Evolutionary conservation across 2,888 invertebrate species (phyloP).

Genomic region (Electrophaes corylata): DNA sequence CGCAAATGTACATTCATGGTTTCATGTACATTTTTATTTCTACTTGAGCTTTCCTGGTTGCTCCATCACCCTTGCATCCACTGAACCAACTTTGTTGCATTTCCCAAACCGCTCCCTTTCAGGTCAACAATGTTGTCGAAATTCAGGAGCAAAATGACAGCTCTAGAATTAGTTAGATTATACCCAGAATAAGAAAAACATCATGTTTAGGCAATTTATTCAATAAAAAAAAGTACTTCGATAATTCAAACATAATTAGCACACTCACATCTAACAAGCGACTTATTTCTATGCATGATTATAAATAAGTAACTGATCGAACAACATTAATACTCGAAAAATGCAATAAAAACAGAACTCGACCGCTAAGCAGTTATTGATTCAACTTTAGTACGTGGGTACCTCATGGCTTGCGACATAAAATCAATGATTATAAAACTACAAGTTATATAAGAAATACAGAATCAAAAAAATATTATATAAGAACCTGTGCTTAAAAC

Average conservation of each 20-base stretch:
- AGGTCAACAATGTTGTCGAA: too few relatives aligned
- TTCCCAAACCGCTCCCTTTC: too few relatives aligned
- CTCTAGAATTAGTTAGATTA: too few relatives aligned
- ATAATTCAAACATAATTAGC: slow-evolving; percentile 17
- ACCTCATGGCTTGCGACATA: not conserved
- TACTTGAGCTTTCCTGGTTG: too few relatives aligned
- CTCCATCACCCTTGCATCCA: too few relatives aligned
- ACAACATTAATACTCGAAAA: slow-evolving; percentile 18
- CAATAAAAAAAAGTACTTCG: slow-evolving; percentile 16
- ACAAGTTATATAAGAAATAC: not conserved
- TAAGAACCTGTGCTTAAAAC: not conserved
- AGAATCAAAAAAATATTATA: not conserved
- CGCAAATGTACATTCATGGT: too few relatives aligned
- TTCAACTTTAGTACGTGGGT: not conserved
- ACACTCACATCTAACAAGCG: slow-evolving; percentile 23
- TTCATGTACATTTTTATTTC: too few relatives aligned
- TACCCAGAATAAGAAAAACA: not conserved
- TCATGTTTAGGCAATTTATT: slow-evolving; percentile 15
- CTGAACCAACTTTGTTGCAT: too few relatives aligned
- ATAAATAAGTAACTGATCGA: slow-evolving; percentile 19
- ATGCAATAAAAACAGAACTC: slow-evolving; percentile 19
- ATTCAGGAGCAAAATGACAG: too few relatives aligned
- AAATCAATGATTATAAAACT: not conserved
- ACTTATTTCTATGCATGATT: slow-evolving; percentile 10
- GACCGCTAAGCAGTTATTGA: not conserved